phyloP scores from a whole-genome alignment of 2,888 invertebrate genomes.

The Dynastes grantii region DNA sequence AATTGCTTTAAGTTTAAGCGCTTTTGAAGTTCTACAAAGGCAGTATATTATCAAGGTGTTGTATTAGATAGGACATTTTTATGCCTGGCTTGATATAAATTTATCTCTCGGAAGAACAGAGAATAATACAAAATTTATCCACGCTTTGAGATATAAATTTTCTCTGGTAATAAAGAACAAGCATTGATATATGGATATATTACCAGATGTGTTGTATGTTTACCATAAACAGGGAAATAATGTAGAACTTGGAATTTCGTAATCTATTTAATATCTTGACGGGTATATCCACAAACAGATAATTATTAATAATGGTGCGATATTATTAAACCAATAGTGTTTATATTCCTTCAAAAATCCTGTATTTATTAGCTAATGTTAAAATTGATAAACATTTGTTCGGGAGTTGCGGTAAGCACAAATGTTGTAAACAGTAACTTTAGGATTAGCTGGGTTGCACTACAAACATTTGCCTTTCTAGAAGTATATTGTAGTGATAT shows the following conservation, averaged over 20 bases:
- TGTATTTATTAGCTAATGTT: constrained; percentile 9
- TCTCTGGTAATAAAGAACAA: background rate
- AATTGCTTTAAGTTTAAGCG: background rate
- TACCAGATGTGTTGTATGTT: background rate
- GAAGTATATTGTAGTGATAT: too few relatives aligned
- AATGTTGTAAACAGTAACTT: background rate
- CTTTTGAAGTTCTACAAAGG: background rate
- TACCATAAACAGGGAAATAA: background rate
- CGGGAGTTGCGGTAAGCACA: background rate
- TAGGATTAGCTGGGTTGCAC: background rate
- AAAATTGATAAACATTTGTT: constrained; percentile 5
- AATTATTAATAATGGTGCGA: background rate
- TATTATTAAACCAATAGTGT: background rate
- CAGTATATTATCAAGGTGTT: background rate
- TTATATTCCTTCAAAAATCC: background rate
- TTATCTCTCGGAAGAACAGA: background rate
- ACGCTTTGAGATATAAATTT: background rate
- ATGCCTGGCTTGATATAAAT: background rate
- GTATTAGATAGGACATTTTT: background rate
- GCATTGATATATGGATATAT: background rate
- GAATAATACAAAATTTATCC: background rate
- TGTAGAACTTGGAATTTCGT: background rate
- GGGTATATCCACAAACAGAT: background rate
- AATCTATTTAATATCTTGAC: background rate
- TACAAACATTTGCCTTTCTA: background rate